A percentile compares a stretch with the other conserved stretches of the same genome.
Conservation (phyloP, 2,888 invertebrate genomes). For the Biston stratarius region DNA sequence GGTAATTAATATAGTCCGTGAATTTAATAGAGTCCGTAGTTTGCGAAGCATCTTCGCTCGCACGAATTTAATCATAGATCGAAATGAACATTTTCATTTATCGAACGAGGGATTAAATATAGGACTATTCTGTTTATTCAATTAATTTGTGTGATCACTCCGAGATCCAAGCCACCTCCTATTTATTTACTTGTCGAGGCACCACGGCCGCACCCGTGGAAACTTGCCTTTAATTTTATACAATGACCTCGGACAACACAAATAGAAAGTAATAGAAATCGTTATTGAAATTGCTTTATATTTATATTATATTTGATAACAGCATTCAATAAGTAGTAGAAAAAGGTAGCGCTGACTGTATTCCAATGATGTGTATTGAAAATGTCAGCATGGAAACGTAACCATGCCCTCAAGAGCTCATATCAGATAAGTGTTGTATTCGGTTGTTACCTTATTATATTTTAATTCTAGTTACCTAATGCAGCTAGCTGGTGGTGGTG, state of each 20-base stretch:
- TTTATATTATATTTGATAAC: neutral
- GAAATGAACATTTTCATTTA: constrained; percentile 48
- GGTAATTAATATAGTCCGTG: constrained; percentile 32
- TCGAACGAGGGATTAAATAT: constrained; percentile 46
- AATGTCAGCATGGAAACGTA: too few species aligned
- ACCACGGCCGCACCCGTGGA: constrained; percentile 37
- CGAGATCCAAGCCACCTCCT: constrained; percentile 60
- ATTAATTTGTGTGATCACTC: constrained; percentile 65
- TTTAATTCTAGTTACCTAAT: constrained; percentile 5
- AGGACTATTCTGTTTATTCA: constrained; percentile 63
- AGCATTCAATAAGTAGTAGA: neutral
- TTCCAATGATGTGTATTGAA: too few species aligned
- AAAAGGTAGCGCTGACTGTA: neutral
- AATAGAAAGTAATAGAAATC: constrained; percentile 70
- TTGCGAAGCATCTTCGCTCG: constrained; percentile 14
- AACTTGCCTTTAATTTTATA: constrained; percentile 70
- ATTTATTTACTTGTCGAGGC: constrained; percentile 40
- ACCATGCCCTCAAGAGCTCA: too few species aligned
- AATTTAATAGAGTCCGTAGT: constrained; percentile 29
- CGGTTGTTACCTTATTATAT: neutral
- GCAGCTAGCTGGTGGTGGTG: neutral
- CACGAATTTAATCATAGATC: constrained; percentile 34
- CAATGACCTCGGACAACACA: constrained; percentile 65
- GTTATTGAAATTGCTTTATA: neutral
- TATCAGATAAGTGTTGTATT: too few species aligned